Percentiles rank a stretch among this genome's conserved stretches.
Conservation (phyloP, 1,140 invertebrate genomes). For the Yoshiicerus persimilis region DNA sequence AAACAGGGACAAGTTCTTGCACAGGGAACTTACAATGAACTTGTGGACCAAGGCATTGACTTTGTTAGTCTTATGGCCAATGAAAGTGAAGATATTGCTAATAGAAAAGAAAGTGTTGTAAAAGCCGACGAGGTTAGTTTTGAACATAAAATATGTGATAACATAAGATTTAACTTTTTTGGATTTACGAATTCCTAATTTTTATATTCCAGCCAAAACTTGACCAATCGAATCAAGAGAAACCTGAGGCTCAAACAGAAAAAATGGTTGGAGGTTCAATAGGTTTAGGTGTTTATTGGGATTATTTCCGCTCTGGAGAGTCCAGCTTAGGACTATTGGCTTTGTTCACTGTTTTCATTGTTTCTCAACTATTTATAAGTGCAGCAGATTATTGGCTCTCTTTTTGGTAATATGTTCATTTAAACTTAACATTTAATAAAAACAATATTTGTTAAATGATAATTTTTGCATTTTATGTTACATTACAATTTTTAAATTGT, state of each 20-base stretch:
- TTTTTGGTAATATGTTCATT: conserved; percentile 21
- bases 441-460: neutral
- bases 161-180: neutral
- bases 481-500: neutral
- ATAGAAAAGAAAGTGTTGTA: neutral
- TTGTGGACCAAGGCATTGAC: conserved; percentile 35
- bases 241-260: conserved; percentile 25
- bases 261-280: conserved; percentile 38
- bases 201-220: neutral
- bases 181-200: neutral
- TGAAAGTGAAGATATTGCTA: conserved; percentile 23
- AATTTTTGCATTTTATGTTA: neutral
- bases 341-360: conserved; percentile 2
- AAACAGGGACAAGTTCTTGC: conserved; percentile 34
- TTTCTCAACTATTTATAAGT: conserved; percentile 28
- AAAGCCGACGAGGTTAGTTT: neutral
- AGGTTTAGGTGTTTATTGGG: conserved; percentile 21
- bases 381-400: conserved; percentile 38
- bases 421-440: neutral
- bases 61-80: conserved; percentile 43
- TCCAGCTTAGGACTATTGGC: conserved; percentile 8
- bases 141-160: neutral
- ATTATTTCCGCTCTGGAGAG: conserved; percentile 37
- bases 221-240: neutral
- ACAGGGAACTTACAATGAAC: conserved; percentile 37